Conservation (phyloP, 2,113 vertebrate genomes). For the Psilopogon haemacephalus region DNA sequence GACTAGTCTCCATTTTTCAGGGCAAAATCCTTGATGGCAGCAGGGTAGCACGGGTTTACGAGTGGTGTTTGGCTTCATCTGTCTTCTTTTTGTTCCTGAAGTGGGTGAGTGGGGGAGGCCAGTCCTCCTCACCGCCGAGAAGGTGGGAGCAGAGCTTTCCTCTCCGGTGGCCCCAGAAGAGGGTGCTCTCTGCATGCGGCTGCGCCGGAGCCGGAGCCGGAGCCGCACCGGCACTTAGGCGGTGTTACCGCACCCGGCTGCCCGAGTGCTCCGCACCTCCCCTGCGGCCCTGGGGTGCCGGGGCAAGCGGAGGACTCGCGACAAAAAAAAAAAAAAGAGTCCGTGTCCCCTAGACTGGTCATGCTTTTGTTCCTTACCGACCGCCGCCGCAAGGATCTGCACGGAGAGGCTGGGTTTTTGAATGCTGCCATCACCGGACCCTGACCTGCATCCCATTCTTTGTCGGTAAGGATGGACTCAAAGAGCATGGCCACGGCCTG, state of each 20-base stretch:
- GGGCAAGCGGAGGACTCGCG: background rate
- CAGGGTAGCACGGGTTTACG: background rate
- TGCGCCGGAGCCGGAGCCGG: background rate
- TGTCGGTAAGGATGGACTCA: fast-evolving
- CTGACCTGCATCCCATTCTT: background rate
- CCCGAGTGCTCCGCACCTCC: background rate
- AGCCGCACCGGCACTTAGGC: no score
- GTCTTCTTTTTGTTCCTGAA: background rate
- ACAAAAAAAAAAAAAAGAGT: background rate
- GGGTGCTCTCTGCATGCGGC: background rate
- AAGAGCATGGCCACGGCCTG: fast-evolving
- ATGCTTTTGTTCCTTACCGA: background rate
- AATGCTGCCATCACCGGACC: background rate
- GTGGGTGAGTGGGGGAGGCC: background rate
- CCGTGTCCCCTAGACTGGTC: fast-evolving
- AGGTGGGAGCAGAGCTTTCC: background rate
- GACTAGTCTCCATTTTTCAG: background rate
- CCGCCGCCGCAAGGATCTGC: background rate
- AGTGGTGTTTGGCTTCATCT: background rate
- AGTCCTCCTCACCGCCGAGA: background rate
- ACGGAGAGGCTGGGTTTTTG: background rate
- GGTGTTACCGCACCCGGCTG: background rate
- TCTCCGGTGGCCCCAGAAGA: background rate
- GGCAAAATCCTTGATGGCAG: background rate
- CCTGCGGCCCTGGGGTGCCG: no score